Evolutionary conservation across 2,113 vertebrate species (phyloP), one percentile per base, ranked within the genome.

Genomic region (Okapia johnstoni): DNA sequence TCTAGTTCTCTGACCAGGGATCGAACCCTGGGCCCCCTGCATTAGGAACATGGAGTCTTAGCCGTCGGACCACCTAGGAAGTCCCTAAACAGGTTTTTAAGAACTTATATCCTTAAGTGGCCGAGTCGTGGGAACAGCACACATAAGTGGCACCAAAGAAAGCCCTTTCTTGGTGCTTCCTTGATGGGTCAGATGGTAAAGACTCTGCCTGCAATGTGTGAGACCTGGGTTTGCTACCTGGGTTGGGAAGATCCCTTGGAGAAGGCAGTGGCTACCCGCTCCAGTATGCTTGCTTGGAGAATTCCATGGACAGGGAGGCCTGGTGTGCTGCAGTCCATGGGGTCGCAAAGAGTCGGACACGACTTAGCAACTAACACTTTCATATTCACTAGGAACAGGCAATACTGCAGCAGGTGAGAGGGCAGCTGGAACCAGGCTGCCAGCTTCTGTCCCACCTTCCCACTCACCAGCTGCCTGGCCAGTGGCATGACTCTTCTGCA

Each of bases 401-500:
- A 7, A 33, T 5, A 1, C 0, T 5, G 33, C 19, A 43, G 33
- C 33, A 48, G 52, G 40, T 85, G 4, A 3, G 70, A 50, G 30
- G 26, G 26, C 15, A 50, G 26, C 7, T 0, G 50, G 46, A 70
- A 10, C 19, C 46, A 15, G 55, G 23, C 23, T 7, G 55, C 48
- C 5, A 6, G 79, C 55, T 28, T 11, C 30, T 0, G 25, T 26
- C 33, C 30, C 48, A 6, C 2, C 8, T 40, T 11, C 61, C 63
- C 25, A 9, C 55, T 23, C 52, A 5, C 48, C 63, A 8, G 55
- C 21, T 6, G 28, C 33, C 28, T 25, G 46, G 36, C 52, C 66
- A 7, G 52, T 0, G 11, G 46, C 8, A 3, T 0, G 14, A 17
- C 14, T 12, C 16, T 17, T 26, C 25, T 14, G 58, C 4, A 7